A percentile compares a stretch with the other conserved stretches of the same genome.
phyloP scores from a whole-genome alignment of 2,797 vertebrate genomes.

The Sebastolobus altivelis region DNA sequence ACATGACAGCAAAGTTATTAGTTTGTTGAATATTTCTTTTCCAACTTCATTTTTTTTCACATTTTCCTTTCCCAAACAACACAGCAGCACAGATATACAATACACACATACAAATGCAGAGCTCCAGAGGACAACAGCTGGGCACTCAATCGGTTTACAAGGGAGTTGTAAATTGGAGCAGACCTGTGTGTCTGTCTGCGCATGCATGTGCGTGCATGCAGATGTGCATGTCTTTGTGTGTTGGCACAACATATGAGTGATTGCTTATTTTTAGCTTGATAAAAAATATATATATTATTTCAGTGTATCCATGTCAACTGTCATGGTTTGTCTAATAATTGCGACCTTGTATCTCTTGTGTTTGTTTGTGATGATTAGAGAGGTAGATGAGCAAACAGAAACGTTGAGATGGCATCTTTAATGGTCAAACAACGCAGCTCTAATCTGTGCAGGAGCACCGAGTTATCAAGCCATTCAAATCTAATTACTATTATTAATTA shows the following conservation, averaged over 20 bases:
- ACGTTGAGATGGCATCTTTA: conserved; percentile 21
- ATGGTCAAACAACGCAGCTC: conserved; percentile 30
- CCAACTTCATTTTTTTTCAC: not conserved
- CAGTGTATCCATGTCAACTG: not conserved
- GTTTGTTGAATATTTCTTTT: not conserved
- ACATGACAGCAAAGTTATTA: not conserved
- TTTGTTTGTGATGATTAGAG: conserved; percentile 15
- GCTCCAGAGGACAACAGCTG: conserved; percentile 7
- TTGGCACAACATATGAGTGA: not conserved
- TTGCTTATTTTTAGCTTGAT: not conserved
- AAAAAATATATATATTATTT: not conserved
- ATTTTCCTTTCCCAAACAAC: not conserved
- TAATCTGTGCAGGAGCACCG: conserved; percentile 13
- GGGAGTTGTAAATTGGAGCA: conserved; percentile 1
- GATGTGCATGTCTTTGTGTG: not conserved
- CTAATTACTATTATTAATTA: conserved; percentile 51
- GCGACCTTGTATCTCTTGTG: not conserved
- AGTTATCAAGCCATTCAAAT: conserved; percentile 28
- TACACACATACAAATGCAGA: not conserved
- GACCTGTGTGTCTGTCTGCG: not conserved
- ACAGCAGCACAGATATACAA: not conserved
- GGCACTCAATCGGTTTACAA: conserved; percentile 3
- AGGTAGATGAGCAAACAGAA: conserved; percentile 27
- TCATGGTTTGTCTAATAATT: not conserved
- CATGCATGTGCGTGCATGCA: not conserved